Evolutionary conservation across 2,113 vertebrate species (phyloP), one percentile per base, ranked within the genome.

Genomic region (Panthera leo): DNA sequence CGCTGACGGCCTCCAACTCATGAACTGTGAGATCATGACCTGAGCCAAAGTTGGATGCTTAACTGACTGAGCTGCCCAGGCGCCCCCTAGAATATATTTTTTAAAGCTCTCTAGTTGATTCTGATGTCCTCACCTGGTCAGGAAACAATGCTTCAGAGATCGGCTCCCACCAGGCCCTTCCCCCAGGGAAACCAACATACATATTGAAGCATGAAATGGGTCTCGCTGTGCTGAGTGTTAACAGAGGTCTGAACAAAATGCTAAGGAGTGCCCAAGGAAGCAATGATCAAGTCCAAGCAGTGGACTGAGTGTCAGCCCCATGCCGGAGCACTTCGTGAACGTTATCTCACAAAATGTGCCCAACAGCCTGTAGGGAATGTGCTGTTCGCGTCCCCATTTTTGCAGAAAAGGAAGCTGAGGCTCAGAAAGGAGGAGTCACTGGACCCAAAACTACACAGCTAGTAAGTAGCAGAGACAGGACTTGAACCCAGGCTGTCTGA

Each of bases 351-450:
- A 2, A 48, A n/a, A n/a, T 48, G 36, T 36, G 11, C 61, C 51
- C 79, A 70, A 0, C 18, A 14, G 23, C 23, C 85, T 89, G 19
- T 27, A 68, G n/a, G 71, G 51, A 45, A 51, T 63, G 19, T 27
- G 10, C 36, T 87, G 11, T 48, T 91, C 58, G 36, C 36, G 21
- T 58, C 83, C 15, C 61, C 3, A 15, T 76, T 63, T 93, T 67
- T 91, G 25, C 55, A 42, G 45, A 80, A 92, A 89, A 48, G 48
- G 71, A 95, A 36, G 39, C 92, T 71, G 61, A 94, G 36, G 25
- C 76, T 85, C 51, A 29, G 68, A 61, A 75, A 76, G 58, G 45
- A 51, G 13, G 7, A 83, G 34, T 36, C 11, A 5, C 48, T 90
- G 29, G 34, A 63, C 70, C 23, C 42, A 7, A 86, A 51, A 80